These are phyloP conservation scores for Pollenia angustigena DNA, from an alignment of 2,888 invertebrate genomes.

Conservation along the genomic window DNA sequence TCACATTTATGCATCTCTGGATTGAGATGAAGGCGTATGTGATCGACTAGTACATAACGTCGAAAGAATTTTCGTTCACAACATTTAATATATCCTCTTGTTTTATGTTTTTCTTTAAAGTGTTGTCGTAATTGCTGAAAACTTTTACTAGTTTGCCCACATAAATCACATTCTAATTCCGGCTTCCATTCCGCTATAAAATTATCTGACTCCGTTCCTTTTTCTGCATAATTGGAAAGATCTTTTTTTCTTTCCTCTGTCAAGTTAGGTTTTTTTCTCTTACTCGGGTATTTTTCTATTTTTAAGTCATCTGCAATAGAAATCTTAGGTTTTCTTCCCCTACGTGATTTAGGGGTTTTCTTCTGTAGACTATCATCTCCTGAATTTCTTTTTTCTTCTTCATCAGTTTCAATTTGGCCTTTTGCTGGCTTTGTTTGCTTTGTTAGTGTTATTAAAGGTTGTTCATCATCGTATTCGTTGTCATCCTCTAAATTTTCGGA, in stretches of 20 bases:
- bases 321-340: constrained; percentile 52
- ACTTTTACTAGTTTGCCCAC: constrained; percentile 58
- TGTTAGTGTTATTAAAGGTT: constrained; percentile 44
- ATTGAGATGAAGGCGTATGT: constrained; percentile 75
- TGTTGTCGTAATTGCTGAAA: constrained; percentile 74
- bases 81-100: constrained; percentile 73
- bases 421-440: constrained; percentile 1
- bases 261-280: constrained; percentile 28
- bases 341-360: constrained; percentile 36
- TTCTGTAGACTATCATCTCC: neutral
- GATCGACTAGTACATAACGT: constrained; percentile 75
- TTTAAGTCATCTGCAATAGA: neutral
- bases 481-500: neutral
- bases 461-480: constrained; percentile 42
- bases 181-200: constrained; percentile 74
- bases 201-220: constrained; percentile 72
- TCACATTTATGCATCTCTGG: constrained; percentile 75
- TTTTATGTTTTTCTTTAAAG: constrained; percentile 73
- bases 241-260: constrained; percentile 10
- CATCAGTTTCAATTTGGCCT: neutral
- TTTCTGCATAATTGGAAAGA: constrained; percentile 33
- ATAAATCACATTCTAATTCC: constrained; percentile 74
- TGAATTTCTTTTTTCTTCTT: neutral
- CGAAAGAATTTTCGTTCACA: constrained; percentile 75
- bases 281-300: neutral